A percentile compares a stretch with the other conserved stretches of the same genome.
Conservation (phyloP, 2,888 invertebrate species). For the Camptogramma bilineatum region DNA sequence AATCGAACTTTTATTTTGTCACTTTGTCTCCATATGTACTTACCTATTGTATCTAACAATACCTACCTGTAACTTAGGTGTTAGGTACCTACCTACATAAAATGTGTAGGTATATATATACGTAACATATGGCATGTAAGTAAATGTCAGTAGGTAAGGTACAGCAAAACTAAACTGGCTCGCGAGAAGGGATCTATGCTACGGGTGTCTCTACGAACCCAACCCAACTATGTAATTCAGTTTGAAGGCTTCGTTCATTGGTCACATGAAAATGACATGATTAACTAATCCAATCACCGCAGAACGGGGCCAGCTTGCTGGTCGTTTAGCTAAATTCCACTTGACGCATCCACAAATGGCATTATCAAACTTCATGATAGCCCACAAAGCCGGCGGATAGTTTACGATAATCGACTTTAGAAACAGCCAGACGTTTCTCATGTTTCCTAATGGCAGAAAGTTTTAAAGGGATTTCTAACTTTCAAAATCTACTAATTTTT, state of each 20-base stretch:
- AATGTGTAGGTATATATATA: no score
- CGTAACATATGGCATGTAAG: no score
- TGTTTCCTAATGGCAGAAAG: background rate
- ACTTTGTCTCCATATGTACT: no score
- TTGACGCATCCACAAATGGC: conserved; percentile 24
- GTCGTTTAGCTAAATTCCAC: conserved; percentile 28
- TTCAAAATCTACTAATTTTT: background rate
- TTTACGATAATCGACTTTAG: conserved; percentile 20
- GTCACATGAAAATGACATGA: conserved; percentile 22
- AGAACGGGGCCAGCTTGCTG: conserved; percentile 16
- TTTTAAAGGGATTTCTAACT: background rate
- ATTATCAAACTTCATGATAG: conserved; percentile 27
- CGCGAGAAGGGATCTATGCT: no score
- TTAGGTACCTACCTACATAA: background rate
- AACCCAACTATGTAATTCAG: background rate
- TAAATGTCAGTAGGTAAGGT: no score
- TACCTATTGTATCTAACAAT: background rate
- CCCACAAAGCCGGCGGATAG: conserved; percentile 10
- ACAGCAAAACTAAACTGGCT: no score
- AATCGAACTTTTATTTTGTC: conserved; percentile 1
- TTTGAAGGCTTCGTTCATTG: conserved; percentile 13
- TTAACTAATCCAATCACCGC: conserved; percentile 24
- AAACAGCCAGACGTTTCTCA: conserved; percentile 6
- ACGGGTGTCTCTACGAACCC: background rate
- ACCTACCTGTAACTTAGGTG: no score